Base-by-base conservation (phyloP, 1,140 invertebrate genomes). In the Drosophila lacteicornis region DNA sequence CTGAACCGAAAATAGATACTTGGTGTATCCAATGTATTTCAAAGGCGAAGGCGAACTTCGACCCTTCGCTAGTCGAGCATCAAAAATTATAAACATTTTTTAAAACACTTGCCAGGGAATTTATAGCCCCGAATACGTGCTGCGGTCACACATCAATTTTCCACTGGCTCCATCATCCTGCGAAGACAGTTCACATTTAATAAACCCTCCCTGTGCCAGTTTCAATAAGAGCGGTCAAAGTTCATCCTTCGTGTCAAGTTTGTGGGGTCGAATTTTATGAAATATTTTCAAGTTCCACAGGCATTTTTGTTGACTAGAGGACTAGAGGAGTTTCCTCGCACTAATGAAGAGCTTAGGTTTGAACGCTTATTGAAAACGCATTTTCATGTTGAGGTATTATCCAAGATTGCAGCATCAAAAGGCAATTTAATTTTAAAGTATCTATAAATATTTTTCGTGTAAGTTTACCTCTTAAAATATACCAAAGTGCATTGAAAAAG, bases 1-100 rank as follows among this genome's bases (percentile, higher is more conserved):
- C 40, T 47, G 42, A 76, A 40, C 60, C 53, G 51, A 66, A 66
- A 51, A 55, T 60, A 58, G 45, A 56, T 43, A 36, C 57, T 36
- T 73, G 13, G 49, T 30, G 19, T 22, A 22, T 22, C 19, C 19
- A 22, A 22, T 75, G 12, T 42, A 75, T 45, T 36, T 70, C 40
- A n/a, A 75, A 38, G 38, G 38, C 27, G 8, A 45, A 8, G 75
- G 8, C 61, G 33, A 61, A 65, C 36, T 69, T 57, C 45, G 59
- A 63, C 69, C 63, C 67, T 67, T 42, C 40, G 46, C 46, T 36
- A 57, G 53, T 66, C 17, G 56, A 43, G 61, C 61, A 78, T 53
- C 75, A 78, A 81, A 80, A 85, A 90, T 90, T 90, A 90, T 90
- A 90, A 85, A 82, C 85, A 90, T 90, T 90, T 90, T 88, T 90